Evolutionary conservation across 2,113 vertebrate genomes (phyloP), one percentile per base, ranked within the genome.

Genomic region (Opisthocomus hoazin): DNA sequence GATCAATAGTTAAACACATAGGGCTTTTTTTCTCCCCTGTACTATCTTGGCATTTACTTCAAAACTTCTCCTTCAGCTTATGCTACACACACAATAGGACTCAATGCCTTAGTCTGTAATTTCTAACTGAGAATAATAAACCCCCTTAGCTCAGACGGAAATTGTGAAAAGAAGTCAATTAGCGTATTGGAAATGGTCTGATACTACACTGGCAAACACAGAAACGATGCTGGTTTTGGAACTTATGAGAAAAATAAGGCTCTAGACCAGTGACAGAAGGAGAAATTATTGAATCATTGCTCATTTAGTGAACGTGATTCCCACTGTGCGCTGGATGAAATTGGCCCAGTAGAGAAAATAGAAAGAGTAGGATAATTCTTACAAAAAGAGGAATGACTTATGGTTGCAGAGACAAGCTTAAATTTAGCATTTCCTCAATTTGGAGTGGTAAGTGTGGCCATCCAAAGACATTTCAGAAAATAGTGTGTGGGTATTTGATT

Each of bases 261-360:
- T 93, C 54, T 90, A 70, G 90, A 88, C 57, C 71, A 85, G 61
- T 91, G 91, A 94, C 93, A 94, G 95, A 95, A 87, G 70, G 89
- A 96, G 63, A 90, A 96, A 94, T 93, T 96, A 96, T 85, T 95
- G 93, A 93, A 87, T 93, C 0, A 15, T 79, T 94, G 94, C 70
- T 96, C 87, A 90, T 94, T 94, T 96, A 96, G 81, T 85, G 87
- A 94, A 76, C 0, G 9, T 57, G 74, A 73, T 89, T 89, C 89
- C 89, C 96, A 65, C 89, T 91, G 87, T 85, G 84, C 77, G 34
- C 11, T 69, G 89, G 81, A 85, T 93, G 57, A 87, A 94, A 96
- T 87, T 87, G 50, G 61, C 22, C 91, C 89, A 89, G 36, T 82
- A 89, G 84, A 91, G 41, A 85, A 96, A 96, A 93, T 76, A 84